Evolutionary conservation across 2,797 vertebrate genomes (phyloP).

Genomic region (Pogonophryne albipinna): DNA sequence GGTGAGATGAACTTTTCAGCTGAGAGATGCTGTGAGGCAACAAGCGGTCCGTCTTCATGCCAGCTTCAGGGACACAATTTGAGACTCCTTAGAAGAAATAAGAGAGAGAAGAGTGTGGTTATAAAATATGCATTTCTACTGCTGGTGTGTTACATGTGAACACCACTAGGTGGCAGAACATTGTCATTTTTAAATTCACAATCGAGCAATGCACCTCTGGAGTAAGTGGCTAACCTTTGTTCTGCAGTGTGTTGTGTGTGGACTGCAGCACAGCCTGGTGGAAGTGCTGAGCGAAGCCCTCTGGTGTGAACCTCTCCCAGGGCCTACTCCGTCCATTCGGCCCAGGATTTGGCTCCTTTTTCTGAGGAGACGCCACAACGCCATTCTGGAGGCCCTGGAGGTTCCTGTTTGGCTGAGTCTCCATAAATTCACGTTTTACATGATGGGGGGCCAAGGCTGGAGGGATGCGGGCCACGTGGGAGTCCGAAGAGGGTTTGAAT

Average conservation of each 20-base stretch:
- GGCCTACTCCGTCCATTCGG: slow-evolving; percentile 88
- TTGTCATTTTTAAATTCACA: neutral
- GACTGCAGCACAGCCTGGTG: slow-evolving; percentile 94
- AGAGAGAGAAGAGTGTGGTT: slow-evolving; percentile 13
- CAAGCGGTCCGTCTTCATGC: slow-evolving; percentile 79
- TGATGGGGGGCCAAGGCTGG: slow-evolving; percentile 59
- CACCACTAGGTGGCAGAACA: slow-evolving; percentile 71
- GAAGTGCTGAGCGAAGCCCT: slow-evolving; percentile 94
- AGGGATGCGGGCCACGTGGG: slow-evolving; percentile 25
- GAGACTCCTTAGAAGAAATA: slow-evolving; percentile 63
- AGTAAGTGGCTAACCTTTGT: slow-evolving; percentile 86
- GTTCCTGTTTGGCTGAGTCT: slow-evolving; percentile 83
- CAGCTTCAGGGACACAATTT: slow-evolving; percentile 56
- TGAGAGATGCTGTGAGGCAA: slow-evolving; percentile 88
- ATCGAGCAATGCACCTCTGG: neutral
- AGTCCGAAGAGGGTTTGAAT: slow-evolving; percentile 74
- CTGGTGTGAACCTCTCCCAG: slow-evolving; percentile 90
- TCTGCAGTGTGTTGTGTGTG: slow-evolving; percentile 90
- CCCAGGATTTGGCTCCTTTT: slow-evolving; percentile 84
- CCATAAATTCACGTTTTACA: slow-evolving; percentile 82
- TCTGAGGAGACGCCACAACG: slow-evolving; percentile 74
- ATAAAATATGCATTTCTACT: neutral
- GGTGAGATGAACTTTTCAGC: slow-evolving; percentile 75
- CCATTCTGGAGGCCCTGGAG: slow-evolving; percentile 84
- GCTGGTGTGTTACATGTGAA: neutral